Evolutionary conservation across 2,888 invertebrate genomes (phyloP), one percentile per base, ranked within the genome.

Genomic region (Oscheius myriophilus): DNA sequence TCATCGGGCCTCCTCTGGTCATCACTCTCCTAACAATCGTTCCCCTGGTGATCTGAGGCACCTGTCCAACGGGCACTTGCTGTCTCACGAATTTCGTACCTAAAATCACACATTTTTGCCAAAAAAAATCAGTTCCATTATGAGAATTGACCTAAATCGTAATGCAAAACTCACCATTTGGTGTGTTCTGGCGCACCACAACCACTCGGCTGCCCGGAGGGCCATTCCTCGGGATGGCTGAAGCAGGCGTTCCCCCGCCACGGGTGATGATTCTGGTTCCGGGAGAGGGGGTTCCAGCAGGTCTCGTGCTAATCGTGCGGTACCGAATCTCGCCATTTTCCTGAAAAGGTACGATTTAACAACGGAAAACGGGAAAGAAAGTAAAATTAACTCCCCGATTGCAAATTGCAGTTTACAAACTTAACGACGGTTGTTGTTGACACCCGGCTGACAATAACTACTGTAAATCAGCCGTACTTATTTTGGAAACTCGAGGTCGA

Each of bases 181-280:
- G 62, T 18, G 62, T 63, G 14, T 54, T 43, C 26, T 68, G 68
- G 25, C 54, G 64, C 4, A 68, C 62, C 12, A 63, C 21, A 23
- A 68, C 63, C 14, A 63, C 49, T 33, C 46, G 25, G 6, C 7
- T 16, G 14, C n/a, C 45, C 7, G 42, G 42, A 26, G n/a, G 26
- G 11, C 42, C 54, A 21, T 7, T 41, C 1, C 61, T 21, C 4
- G 61, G n/a, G 26, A 23, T 54, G 33, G 33, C n/a, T n/a, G n/a
- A 33, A 6, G 4, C 33, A 6, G 33, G 33, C 33, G 33, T 33
- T 9, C 33, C 33, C 9, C 18, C 21, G 49, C n/a, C 49, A 6
- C 49, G 49, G 46, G 55, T 23, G 18, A 55, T 55, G 21, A 39
- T 41, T 23, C 21, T 59, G 18, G 14, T 9, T 1, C 21, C 59